These are phyloP conservation scores for Cosmorhoe ocellata DNA, from an alignment of 2,888 invertebrate genomes.

Conservation along the genomic window DNA sequence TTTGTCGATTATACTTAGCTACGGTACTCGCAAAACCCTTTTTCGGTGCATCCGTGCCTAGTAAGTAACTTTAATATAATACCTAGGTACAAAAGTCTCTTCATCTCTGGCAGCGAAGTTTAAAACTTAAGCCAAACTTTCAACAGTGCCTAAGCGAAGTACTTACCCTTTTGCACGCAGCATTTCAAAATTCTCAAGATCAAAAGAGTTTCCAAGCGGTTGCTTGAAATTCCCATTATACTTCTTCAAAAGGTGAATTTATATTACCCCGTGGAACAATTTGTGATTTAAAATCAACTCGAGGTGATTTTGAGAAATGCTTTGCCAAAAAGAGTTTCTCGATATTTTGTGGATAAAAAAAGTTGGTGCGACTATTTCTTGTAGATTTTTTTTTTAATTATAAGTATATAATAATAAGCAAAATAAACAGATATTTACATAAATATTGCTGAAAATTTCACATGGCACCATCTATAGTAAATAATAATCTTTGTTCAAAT, in stretches of 20 bases:
- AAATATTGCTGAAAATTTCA: no score
- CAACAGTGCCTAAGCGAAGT: slow-evolving; percentile 14
- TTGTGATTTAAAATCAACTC: slow-evolving; percentile 46
- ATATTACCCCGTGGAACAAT: slow-evolving; percentile 53
- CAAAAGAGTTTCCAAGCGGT: slow-evolving; percentile 72
- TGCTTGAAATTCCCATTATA: slow-evolving; percentile 72
- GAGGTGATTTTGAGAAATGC: slow-evolving; percentile 6
- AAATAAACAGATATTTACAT: no score
- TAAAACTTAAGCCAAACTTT: slow-evolving; percentile 42
- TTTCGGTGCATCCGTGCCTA: no score
- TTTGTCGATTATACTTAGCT: no score
- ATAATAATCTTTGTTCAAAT: no score
- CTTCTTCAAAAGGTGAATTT: slow-evolving; percentile 64
- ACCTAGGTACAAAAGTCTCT: slow-evolving; percentile 1
- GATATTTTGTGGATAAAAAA: background rate
- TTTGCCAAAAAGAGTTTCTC: background rate
- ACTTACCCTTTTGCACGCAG: slow-evolving; percentile 49
- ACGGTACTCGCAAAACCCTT: no score
- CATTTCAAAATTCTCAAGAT: slow-evolving; percentile 67
- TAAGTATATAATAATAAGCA: no score
- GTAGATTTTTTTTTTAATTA: no score
- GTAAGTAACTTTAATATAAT: no score
- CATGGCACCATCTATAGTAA: no score
- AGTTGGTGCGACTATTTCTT: no score
- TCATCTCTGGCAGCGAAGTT: slow-evolving; percentile 17